Base-by-base conservation (phyloP, 1,140 invertebrate genomes). In the Drosophila leontia region DNA sequence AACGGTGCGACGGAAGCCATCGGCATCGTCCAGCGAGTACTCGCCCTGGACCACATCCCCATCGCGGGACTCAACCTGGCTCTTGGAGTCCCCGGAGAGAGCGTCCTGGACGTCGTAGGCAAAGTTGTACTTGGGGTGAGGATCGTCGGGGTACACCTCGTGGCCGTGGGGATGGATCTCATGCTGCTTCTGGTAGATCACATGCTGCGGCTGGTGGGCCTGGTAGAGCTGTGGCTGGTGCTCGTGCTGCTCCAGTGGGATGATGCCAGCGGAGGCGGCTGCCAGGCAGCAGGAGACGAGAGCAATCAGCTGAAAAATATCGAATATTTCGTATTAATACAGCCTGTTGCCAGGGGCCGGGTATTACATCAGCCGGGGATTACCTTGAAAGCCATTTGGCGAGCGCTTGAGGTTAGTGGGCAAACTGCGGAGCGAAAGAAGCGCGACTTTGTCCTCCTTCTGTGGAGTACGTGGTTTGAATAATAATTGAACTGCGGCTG, bases 1-100 rank as follows among this genome's bases (percentile, higher is more conserved):
- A 8, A 93, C 93, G 12, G 88, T 92, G 37, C 93, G 83, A 60
- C 90, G 85, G 77, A 85, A 92, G 26, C 93, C 93, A 74, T 92
- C 91, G 55, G 91, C 91, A 78, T 94, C 93, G 23, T 91, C 77
- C 68, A 92, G 50, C 11, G 93, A 82, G 81, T 91, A 85, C 84
- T 86, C 82, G 35, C 83, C 92, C 72, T 92, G 93, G 41, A 95
- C 94, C 12, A 93, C 92, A 84, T 95, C 94, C 15, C 95, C 95
- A n/a, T 94, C 93, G 32, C 94, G 92, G 53, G 92, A 93, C 92
- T 95, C 94, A 65, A 94, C 92, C 74, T 95, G 94, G 60, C 93
- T 93, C 93, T 95, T 95, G 70, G 93, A 93, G 77, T 95, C 94
- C 2, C 95, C 94, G 56, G 94, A 95, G 58, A 93, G 80, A 12